A percentile compares a stretch with the other conserved stretches of the same genome.
Conservation (phyloP, 2,113 vertebrate genomes). For the Saguinus midas region DNA sequence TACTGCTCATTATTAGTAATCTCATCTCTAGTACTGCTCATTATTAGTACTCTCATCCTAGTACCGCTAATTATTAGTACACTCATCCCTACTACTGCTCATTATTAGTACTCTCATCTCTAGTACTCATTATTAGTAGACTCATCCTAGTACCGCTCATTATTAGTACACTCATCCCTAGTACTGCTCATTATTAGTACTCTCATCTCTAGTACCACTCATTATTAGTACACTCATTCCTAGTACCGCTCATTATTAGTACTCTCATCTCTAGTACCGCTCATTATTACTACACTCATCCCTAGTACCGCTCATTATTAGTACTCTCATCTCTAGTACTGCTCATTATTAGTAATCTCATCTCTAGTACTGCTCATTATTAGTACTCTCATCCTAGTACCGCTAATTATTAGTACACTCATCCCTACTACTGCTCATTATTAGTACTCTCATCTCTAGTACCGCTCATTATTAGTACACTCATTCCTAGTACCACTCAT, state of each 20-base stretch:
- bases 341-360: not conserved
- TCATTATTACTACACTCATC: not conserved
- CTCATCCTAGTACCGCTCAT: not conserved
- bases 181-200: too few relatives aligned
- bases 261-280: not conserved
- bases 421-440: not conserved
- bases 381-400: not conserved
- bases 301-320: not conserved
- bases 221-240: too few relatives aligned
- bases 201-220: too few relatives aligned
- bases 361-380: not conserved
- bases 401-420: not conserved
- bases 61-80: not conserved
- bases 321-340: not conserved
- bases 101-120: not conserved
- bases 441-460: not conserved
- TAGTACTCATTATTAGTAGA: too few relatives aligned
- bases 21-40: not conserved
- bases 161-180: not conserved
- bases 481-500: not conserved
- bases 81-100: not conserved
- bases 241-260: not conserved
- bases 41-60: not conserved
- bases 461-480: not conserved
- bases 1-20: not conserved